Conservation (phyloP, 2,113 vertebrate species). For the Lethenteron camtschaticum region DNA sequence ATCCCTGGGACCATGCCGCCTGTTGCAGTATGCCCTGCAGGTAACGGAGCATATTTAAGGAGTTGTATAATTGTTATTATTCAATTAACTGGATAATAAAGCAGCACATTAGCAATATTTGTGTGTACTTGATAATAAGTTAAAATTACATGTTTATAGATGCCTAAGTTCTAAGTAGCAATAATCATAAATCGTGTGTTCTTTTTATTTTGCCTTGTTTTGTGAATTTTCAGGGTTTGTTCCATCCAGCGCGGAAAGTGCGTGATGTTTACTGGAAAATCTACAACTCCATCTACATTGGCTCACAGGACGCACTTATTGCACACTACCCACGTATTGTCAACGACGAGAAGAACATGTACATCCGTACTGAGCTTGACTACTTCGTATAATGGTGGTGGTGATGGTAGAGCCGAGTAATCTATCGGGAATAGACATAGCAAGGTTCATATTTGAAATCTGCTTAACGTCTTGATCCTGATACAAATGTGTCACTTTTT, state of each 20-base stretch:
- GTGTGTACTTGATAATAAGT: background rate
- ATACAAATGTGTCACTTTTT: no score
- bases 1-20: conserved; percentile 81
- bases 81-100: rapidly evolving
- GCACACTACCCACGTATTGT: conserved; percentile 87
- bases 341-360: conserved; percentile 96
- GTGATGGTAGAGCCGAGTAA: background rate
- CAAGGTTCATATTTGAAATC: conserved; percentile 11
- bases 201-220: background rate
- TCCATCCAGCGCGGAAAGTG: conserved; percentile 91
- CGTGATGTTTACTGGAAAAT: conserved; percentile 99
- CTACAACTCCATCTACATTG: conserved; percentile 97
- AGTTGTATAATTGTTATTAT: background rate
- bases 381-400: conserved; percentile 55
- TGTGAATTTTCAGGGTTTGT: conserved; percentile 45
- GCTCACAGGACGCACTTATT: conserved; percentile 89
- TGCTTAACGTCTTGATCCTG: no score
- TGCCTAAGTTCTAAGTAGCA: background rate
- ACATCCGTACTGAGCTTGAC: conserved; percentile 81
- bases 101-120: background rate
- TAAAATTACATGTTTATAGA: background rate
- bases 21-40: conserved; percentile 96
- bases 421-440: no score
- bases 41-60: conserved; percentile 18
- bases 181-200: no score